These are phyloP conservation scores for Marmota flaviventris DNA, from an alignment of 2,113 vertebrate genomes.

Conservation along the genomic window DNA sequence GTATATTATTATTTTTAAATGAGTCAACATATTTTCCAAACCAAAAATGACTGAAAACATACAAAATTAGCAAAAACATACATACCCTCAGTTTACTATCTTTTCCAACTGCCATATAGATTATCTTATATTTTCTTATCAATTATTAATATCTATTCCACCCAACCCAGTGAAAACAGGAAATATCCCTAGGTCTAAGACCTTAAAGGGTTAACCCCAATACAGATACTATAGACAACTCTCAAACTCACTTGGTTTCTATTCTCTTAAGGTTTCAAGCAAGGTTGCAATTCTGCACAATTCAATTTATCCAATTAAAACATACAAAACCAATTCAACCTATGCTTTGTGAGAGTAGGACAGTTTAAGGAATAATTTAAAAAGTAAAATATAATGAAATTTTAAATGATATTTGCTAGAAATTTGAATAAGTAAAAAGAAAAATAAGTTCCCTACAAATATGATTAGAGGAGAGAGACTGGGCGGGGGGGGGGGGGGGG, in stretches of 20 bases:
- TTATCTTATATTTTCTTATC: not conserved
- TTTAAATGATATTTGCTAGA: not conserved
- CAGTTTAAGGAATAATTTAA: not conserved
- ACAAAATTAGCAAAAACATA: not conserved
- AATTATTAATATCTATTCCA: not conserved
- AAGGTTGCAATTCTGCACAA: not conserved
- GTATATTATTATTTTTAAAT: not conserved
- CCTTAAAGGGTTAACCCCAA: not conserved
- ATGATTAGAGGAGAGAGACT: not conserved
- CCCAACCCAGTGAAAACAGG: not conserved
- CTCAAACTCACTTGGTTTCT: not conserved
- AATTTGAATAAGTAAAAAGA: not conserved
- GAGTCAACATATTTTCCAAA: not conserved
- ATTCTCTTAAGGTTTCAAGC: not conserved
- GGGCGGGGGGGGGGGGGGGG: not conserved
- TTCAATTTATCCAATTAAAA: slow-evolving; percentile 2
- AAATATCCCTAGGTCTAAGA: not conserved
- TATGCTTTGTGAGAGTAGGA: not conserved
- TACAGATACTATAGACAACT: not conserved
- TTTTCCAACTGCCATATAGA: not conserved
- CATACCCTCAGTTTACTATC: not conserved
- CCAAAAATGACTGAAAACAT: not conserved
- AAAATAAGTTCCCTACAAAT: not conserved
- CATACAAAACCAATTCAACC: not conserved
- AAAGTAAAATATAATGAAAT: not conserved